These are phyloP conservation scores for Catocala nupta DNA, from an alignment of 2,888 invertebrate genomes.

Conservation along the genomic window DNA sequence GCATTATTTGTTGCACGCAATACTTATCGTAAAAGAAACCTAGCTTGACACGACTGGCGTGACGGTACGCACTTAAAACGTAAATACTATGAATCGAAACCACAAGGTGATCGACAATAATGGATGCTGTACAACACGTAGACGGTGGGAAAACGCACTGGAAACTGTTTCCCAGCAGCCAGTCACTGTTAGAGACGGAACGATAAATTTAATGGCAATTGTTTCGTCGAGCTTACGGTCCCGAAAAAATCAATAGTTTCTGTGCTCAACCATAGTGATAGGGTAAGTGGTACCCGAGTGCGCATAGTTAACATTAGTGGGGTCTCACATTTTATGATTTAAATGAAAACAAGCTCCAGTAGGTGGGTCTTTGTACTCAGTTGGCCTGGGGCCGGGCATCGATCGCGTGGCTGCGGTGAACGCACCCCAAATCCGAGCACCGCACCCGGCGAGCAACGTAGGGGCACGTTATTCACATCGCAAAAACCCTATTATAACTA, in stretches of 20 bases:
- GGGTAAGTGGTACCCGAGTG: slow-evolving; percentile 54
- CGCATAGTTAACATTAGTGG: slow-evolving; percentile 56
- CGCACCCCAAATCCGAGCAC: slow-evolving; percentile 79
- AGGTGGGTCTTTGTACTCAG: slow-evolving; percentile 69
- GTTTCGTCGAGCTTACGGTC: slow-evolving; percentile 32
- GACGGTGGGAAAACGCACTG: slow-evolving; percentile 68
- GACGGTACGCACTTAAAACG: slow-evolving; percentile 66
- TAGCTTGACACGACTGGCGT: slow-evolving; percentile 58
- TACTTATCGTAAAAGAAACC: slow-evolving; percentile 63
- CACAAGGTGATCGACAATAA: slow-evolving; percentile 66
- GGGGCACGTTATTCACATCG: slow-evolving; percentile 63
- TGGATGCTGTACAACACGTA: slow-evolving; percentile 60
- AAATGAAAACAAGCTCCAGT: slow-evolving; percentile 66
- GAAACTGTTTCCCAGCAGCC: slow-evolving; percentile 55
- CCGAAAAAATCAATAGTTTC: slow-evolving; percentile 46
- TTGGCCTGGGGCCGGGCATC: slow-evolving; percentile 77
- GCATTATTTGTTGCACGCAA: slow-evolving; percentile 61
- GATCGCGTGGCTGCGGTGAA: slow-evolving; percentile 81
- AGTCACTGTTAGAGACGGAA: slow-evolving; percentile 52
- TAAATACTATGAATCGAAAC: slow-evolving; percentile 63
- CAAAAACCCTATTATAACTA: slow-evolving; percentile 68
- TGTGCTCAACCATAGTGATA: slow-evolving; percentile 45
- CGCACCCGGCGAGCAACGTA: slow-evolving; percentile 66
- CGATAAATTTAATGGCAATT: slow-evolving; percentile 56
- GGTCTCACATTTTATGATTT: slow-evolving; percentile 58